Evolutionary conservation across 2,797 vertebrate genomes (phyloP).

Genomic region (Galaxias olidus): DNA sequence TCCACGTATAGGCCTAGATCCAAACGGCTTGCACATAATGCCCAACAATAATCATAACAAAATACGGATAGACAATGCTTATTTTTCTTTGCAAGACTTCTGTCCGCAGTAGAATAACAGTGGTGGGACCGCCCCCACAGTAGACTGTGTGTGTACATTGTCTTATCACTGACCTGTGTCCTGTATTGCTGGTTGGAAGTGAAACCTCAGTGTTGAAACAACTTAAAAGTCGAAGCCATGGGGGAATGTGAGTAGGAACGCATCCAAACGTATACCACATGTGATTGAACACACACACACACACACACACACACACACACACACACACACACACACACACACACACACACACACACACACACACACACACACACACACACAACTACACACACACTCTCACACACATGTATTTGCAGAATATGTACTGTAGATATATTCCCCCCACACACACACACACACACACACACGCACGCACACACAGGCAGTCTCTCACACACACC

Average conservation of each 20-base stretch:
- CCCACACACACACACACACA: neutral
- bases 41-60: too few species aligned
- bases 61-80: too few species aligned
- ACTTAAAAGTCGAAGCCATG: conserved; percentile 81
- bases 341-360: conserved; percentile 37
- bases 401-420: conserved; percentile 5
- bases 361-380: neutral
- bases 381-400: neutral
- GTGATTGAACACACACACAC: conserved; percentile 61
- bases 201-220: conserved; percentile 77
- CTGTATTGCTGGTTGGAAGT: conserved; percentile 82
- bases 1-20: too few species aligned
- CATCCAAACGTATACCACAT: conserved; percentile 86
- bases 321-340: conserved; percentile 27
- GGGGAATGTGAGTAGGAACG: conserved; percentile 71
- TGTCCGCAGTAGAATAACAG: neutral
- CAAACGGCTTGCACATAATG: too few species aligned
- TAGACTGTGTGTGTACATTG: conserved; percentile 74
- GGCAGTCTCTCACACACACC: conserved; percentile 4
- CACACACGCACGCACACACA: neutral
- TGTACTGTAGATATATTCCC: too few species aligned
- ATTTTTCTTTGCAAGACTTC: too few species aligned
- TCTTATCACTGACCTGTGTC: conserved; percentile 84
- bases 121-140: neutral
- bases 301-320: conserved; percentile 34